Evolutionary conservation across 2,888 invertebrate genomes (phyloP).

Genomic region (Carcina quercana): DNA sequence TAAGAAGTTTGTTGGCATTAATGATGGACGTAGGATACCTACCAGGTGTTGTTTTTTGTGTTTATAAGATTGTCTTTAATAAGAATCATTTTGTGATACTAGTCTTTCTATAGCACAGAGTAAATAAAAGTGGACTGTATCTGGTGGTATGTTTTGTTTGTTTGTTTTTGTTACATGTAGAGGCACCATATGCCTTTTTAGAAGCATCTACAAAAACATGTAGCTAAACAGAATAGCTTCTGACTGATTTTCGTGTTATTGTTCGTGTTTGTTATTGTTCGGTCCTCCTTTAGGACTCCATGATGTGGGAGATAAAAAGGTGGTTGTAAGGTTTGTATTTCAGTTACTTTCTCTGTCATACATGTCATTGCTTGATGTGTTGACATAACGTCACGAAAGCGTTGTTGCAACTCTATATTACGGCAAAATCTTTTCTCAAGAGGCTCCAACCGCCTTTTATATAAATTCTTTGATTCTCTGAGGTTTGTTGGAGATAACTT

Average conservation of each 20-base stretch:
- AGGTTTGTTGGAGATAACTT: conserved; percentile 5
- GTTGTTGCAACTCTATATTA: not conserved
- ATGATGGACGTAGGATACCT: conserved; percentile 1
- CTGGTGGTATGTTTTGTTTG: conserved; percentile 12
- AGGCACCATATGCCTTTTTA: conserved; percentile 23
- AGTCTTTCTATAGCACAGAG: conserved; percentile 22
- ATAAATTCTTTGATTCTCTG: conserved; percentile 13
- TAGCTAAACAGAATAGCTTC: conserved; percentile 16
- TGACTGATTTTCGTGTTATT: conserved; percentile 17
- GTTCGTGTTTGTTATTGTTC: conserved; percentile 13
- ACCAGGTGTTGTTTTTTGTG: not conserved
- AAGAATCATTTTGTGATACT: conserved; percentile 21
- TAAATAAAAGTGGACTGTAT: conserved; percentile 12
- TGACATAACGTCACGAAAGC: conserved; percentile 2
- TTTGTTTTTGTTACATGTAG: conserved; percentile 19
- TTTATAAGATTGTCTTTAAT: conserved; percentile 13
- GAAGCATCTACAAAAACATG: conserved; percentile 26
- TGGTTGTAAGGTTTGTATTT: too few species aligned
- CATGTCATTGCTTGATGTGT: not conserved
- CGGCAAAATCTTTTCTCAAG: conserved; percentile 5
- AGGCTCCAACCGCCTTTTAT: conserved; percentile 6
- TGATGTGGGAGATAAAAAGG: conserved; percentile 11
- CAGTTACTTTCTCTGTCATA: conserved; percentile 2
- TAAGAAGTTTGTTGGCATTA: conserved; percentile 12
- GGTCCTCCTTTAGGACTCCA: conserved; percentile 13